A percentile compares a stretch with the other conserved stretches of the same genome.
These are phyloP conservation scores for Drosophila pachea DNA, from an alignment of 1,140 invertebrate genomes.

Conservation along the genomic window DNA sequence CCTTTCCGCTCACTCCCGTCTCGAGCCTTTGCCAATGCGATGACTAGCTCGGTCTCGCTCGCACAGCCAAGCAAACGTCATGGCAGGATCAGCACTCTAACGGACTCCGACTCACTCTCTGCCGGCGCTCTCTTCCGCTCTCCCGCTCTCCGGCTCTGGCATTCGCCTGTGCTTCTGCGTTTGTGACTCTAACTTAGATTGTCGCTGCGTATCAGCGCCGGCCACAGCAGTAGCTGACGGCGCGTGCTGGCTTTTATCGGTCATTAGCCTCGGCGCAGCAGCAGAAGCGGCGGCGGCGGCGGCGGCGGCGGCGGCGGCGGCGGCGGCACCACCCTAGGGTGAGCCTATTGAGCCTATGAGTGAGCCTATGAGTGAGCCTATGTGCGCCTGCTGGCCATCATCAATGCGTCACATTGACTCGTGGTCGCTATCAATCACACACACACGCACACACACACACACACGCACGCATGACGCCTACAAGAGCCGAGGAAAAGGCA, in stretches of 20 bases:
- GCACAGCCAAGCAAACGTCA: no score
- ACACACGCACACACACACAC: conserved; percentile 8
- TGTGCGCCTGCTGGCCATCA: conserved; percentile 49
- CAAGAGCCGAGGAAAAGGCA: conserved; percentile 9
- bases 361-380: conserved; percentile 1
- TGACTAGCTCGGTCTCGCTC: neutral
- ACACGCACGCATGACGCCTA: conserved; percentile 20
- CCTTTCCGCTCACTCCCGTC: neutral
- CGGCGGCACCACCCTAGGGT: conserved; percentile 1
- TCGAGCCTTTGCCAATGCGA: no score
- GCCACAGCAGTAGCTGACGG: conserved; percentile 29
- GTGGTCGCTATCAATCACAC: conserved; percentile 71
- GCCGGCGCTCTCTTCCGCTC: neutral
- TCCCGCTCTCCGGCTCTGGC: neutral
- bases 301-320: neutral
- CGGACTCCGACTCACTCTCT: neutral
- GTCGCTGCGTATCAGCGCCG: conserved; percentile 15
- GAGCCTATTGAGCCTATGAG: conserved; percentile 31
- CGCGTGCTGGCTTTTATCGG: conserved; percentile 71
- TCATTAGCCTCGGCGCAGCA: conserved; percentile 59
- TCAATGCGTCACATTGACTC: conserved; percentile 61
- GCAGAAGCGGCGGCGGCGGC: conserved; percentile 6
- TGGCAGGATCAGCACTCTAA: conserved; percentile 4
- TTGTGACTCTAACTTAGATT: conserved; percentile 9
- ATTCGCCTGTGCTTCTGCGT: neutral